Base-by-base conservation (phyloP, 2,888 invertebrate species). In the Phlogophora meticulosa region DNA sequence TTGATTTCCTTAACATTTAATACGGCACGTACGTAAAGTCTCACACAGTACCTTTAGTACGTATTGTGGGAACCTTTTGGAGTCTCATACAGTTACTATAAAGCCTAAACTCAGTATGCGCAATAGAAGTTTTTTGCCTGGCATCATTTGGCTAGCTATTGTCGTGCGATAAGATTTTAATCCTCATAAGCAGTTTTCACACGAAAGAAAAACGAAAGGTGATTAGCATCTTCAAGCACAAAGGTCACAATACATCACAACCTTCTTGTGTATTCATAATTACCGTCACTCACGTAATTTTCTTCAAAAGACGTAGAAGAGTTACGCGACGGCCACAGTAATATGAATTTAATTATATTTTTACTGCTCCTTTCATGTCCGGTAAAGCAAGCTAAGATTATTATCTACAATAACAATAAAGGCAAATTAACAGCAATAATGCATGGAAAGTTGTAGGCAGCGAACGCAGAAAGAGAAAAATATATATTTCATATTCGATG, bases 311-410 rank as follows among this genome's bases (percentile, higher is more conserved):
- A 64, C n/a, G 1, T 2, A 5, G 4, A 0, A 15, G 4, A 17
- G 22, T 72, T 36, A 38, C 24, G 13, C 49, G 34, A 60, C n/a
- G 32, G 5, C 20, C n/a, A 22, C 28, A 42, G 7, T 66, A 43
- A 72, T 63, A 7, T 24, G 3, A 72, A 15, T 72, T 63, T 63
- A 51, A 72, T 49, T 7, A 34, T 40, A 64, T 45, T 73, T 40
- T 36, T 15, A 34, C 40, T 40, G 13, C 11, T 40, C 11, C 9
- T 69, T 65, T 36, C 22, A 42, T 22, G 22, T 22, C 20, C 34
- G 15, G 15, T 24, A 56, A 72, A 62, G n/a, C 15, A 17, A 11
- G 2, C 9, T 0, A 1, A 20, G 17, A 36, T 71, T 17, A 15
- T 36, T 36, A 22, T 34, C 56, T 38, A 13, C 10, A 45, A 11